Evolutionary conservation across 2,113 vertebrate species (phyloP).

Genomic region (Ptychochromis oligacanthus): DNA sequence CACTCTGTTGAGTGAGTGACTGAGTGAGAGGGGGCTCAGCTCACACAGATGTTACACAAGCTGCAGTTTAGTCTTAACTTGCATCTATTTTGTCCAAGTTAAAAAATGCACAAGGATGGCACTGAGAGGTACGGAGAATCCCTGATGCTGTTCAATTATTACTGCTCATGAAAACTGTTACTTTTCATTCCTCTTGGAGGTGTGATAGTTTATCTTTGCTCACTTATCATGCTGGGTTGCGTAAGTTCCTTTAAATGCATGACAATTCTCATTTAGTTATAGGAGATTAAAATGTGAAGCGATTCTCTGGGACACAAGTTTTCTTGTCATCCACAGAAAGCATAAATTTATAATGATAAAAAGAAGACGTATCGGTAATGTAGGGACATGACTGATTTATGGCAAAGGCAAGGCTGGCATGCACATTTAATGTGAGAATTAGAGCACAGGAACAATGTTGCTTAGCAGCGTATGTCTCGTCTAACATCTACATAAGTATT

Average conservation of each 20-base stretch:
- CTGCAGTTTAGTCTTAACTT: constrained; percentile 47
- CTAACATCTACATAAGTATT: background rate
- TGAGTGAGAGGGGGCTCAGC: constrained; percentile 11
- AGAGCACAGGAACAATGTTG: constrained; percentile 28
- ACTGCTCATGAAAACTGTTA: constrained; percentile 28
- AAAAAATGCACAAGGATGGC: constrained; percentile 58
- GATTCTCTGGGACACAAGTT: constrained; percentile 19
- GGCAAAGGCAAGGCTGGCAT: constrained; percentile 13
- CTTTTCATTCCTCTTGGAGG: constrained; percentile 9
- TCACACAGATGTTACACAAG: constrained; percentile 56
- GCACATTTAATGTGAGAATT: constrained; percentile 43
- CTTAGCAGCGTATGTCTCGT: background rate
- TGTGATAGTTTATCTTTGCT: constrained; percentile 9
- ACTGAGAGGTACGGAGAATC: constrained; percentile 25
- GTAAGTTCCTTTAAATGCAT: constrained; percentile 14
- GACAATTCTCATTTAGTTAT: constrained; percentile 17
- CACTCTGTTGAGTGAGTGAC: constrained; percentile 46
- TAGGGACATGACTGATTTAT: constrained; percentile 57
- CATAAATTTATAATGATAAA: constrained; percentile 52
- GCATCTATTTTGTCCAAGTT: constrained; percentile 46
- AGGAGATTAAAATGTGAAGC: constrained; percentile 18
- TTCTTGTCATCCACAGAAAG: constrained; percentile 30
- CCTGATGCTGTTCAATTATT: constrained; percentile 46
- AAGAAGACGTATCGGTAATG: constrained; percentile 39
- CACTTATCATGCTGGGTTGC: constrained; percentile 2